Conservation (phyloP, 1,140 invertebrate genomes). For the Uloborus diversus region DNA sequence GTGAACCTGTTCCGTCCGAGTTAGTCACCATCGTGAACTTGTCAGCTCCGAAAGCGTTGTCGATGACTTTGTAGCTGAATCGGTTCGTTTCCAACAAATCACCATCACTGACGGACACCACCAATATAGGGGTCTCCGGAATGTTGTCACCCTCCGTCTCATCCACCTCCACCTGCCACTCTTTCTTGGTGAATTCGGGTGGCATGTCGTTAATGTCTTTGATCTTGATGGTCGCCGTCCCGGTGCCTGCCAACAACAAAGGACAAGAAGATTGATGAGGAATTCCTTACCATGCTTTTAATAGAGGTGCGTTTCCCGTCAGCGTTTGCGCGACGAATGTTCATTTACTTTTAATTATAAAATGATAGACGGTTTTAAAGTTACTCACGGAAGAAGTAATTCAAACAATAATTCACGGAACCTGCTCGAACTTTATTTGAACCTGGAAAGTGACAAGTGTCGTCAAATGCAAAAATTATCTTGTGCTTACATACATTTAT, state of each 20-base stretch:
- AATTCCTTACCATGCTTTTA: too few relatives aligned
- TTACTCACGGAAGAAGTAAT: too few relatives aligned
- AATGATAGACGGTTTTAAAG: too few relatives aligned
- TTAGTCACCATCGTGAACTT: slow-evolving; percentile 97
- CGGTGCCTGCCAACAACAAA: slow-evolving; percentile 77
- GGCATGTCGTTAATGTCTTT: slow-evolving; percentile 75
- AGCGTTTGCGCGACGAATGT: too few relatives aligned
- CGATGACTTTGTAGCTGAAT: slow-evolving; percentile 94
- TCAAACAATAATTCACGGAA: too few relatives aligned
- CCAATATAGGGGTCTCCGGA: slow-evolving; percentile 93
- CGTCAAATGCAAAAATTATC: too few relatives aligned
- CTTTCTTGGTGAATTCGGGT: slow-evolving; percentile 93
- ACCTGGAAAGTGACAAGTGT: too few relatives aligned
- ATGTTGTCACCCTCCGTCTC: slow-evolving; percentile 93
- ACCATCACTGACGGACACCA: slow-evolving; percentile 93
- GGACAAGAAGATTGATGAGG: too few relatives aligned
- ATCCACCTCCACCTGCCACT: slow-evolving; percentile 95
- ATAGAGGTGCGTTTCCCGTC: too few relatives aligned
- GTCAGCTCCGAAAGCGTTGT: slow-evolving; percentile 92
- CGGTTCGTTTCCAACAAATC: slow-evolving; percentile 88
- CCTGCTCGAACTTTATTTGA: too few relatives aligned
- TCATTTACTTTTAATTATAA: too few relatives aligned
- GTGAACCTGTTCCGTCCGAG: slow-evolving; percentile 92
- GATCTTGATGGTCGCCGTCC: slow-evolving; percentile 62
- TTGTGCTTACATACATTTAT: too few relatives aligned